phyloP scores from a whole-genome alignment of 2,888 invertebrate species.

The Pammene aurita region DNA sequence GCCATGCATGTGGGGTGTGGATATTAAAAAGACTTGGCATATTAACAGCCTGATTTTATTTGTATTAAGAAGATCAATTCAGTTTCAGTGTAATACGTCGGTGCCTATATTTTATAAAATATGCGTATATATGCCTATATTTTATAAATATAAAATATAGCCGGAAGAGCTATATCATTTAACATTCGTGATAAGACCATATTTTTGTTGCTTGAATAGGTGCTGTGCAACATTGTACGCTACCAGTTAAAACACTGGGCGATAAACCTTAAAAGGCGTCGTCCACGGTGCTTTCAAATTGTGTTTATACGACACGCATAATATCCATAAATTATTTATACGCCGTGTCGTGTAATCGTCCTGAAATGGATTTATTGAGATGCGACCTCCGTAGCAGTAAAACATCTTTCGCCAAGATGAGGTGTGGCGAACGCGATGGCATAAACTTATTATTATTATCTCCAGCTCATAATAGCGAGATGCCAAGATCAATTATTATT shows the following conservation, averaged over 20 bases:
- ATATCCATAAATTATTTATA: conserved; percentile 69
- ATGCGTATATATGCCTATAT: neutral
- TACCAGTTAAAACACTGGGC: conserved; percentile 16
- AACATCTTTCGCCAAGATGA: conserved; percentile 53
- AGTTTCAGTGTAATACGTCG: neutral
- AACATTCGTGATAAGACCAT: conserved; percentile 41
- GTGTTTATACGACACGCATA: conserved; percentile 57
- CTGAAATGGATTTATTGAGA: conserved; percentile 59
- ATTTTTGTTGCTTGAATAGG: conserved; percentile 48
- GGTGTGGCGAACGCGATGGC: conserved; percentile 51
- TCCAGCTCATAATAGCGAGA: conserved; percentile 43
- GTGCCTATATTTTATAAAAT: neutral
- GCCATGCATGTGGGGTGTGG: too few relatives aligned
- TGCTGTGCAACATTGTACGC: conserved; percentile 30
- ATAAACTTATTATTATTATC: conserved; percentile 47
- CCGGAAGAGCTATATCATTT: conserved; percentile 12
- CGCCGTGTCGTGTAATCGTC: conserved; percentile 66
- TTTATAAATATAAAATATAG: conserved; percentile 1
- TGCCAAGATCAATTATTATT: conserved; percentile 18
- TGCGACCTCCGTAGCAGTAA: conserved; percentile 60
- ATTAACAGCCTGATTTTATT: neutral
- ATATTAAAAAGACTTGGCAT: neutral
- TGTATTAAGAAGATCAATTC: neutral
- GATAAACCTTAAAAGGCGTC: conserved; percentile 27
- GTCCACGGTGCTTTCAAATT: conserved; percentile 49